phyloP scores from a whole-genome alignment of 2,888 invertebrate species.

The Augochlorella aurata region DNA sequence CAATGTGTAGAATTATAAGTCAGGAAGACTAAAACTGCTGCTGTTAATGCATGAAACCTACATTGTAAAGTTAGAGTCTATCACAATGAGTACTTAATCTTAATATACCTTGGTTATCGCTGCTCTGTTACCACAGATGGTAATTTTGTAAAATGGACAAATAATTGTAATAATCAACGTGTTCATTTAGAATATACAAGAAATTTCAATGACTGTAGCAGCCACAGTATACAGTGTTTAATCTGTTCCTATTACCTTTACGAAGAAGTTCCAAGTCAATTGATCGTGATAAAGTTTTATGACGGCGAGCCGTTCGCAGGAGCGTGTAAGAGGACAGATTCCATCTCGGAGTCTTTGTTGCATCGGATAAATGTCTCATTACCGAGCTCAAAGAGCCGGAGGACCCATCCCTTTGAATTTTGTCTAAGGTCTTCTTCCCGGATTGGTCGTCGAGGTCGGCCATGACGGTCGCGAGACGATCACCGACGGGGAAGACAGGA shows the following conservation, averaged over 20 bases:
- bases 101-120: too few species aligned
- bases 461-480: constrained; percentile 30
- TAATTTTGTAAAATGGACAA: too few species aligned
- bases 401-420: constrained; percentile 61
- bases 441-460: constrained; percentile 32
- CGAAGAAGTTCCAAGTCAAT: not conserved
- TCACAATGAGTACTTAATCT: too few species aligned
- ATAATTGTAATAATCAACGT: too few species aligned
- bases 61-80: too few species aligned
- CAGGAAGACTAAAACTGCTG: too few species aligned
- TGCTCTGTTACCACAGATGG: too few species aligned
- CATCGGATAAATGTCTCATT: constrained; percentile 76
- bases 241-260: not conserved
- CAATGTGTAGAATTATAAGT: too few species aligned
- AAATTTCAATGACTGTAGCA: too few species aligned
- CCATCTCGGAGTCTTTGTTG: constrained; percentile 76
- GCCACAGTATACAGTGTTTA: too few species aligned
- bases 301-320: constrained; percentile 31
- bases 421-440: constrained; percentile 51
- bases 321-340: constrained; percentile 46
- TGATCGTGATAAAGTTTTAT: not conserved
- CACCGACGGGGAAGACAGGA: constrained; percentile 50
- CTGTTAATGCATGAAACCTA: too few species aligned
- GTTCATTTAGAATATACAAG: too few species aligned
- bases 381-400: constrained; percentile 78